Evolutionary conservation across 2,888 invertebrate genomes (phyloP), one percentile per base, ranked within the genome.

Genomic region (Temnothorax ravouxi): DNA sequence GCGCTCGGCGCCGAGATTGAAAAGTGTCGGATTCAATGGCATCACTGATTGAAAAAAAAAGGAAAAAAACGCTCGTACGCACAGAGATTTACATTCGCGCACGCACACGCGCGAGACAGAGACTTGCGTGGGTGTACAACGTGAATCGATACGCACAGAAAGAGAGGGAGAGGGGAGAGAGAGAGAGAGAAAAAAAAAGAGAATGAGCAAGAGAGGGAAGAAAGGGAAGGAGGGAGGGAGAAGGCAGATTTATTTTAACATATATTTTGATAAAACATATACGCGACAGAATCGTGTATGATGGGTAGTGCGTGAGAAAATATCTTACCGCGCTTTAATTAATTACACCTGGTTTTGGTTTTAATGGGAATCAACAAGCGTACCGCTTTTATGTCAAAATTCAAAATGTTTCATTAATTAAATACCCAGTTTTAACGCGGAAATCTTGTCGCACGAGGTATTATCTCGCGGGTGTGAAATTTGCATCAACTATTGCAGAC

Each of bases 351-450:
- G 56, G 8, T 71, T 56, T 47, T 13, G 47, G 21, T 69, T 79
- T 79, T 79, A 67, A 71, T 13, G 13, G 41, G 13, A 59, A 59
- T 69, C 69, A 69, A 52, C 47, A 18, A 9, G 34, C 52, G 41
- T 25, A 3, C 21, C n/a, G 61, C 21, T 79, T 69, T 79, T 54
- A 25, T 29, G 34, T 79, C 47, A 56, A 71, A 79, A 79, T 67
- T 79, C 47, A 56, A 71, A 79, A 79, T 67, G 6, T 59, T 69
- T 38, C 13, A 38, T 79, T 69, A 69, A 79, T 79, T 79, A 69
- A 79, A 69, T 21, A 59, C 6, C 8, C 47, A 21, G 34, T 69
- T 79, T 59, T 47, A 59, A 47, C 18, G 25, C 18, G 25, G 34
- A 25, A 71, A 79, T 11, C 13, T 47, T 59, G 15, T 5, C 21